These are phyloP conservation scores for Thermophis baileyi DNA, from an alignment of 2,113 vertebrate genomes.

Conservation along the genomic window DNA sequence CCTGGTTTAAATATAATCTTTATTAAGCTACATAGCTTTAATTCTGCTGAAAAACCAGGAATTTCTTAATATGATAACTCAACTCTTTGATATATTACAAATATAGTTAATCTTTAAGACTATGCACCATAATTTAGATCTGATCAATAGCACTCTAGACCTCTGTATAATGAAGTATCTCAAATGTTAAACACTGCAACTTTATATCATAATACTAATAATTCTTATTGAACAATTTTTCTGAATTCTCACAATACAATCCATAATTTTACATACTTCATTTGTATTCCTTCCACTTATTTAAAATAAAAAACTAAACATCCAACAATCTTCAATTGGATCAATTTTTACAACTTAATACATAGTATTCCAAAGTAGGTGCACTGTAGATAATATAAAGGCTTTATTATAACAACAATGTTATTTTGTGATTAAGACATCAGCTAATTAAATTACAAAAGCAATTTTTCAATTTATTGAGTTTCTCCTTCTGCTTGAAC, in stretches of 20 bases:
- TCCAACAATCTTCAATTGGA: not conserved
- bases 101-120: slow-evolving; percentile 48
- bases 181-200: slow-evolving; percentile 57
- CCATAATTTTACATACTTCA: not conserved
- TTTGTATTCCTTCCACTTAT: not conserved
- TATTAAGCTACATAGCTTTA: slow-evolving; percentile 17
- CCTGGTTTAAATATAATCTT: slow-evolving; percentile 41
- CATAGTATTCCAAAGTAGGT: not conserved
- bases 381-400: not conserved
- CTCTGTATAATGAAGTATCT: slow-evolving; percentile 41
- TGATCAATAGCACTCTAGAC: slow-evolving; percentile 54
- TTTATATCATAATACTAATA: slow-evolving; percentile 40
- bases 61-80: slow-evolving; percentile 36
- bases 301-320: not conserved
- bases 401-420: not conserved
- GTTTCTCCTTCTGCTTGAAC: not conserved
- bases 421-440: not conserved
- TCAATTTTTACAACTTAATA: not conserved
- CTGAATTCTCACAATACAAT: not conserved
- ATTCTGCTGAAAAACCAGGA: slow-evolving; percentile 23
- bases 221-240: slow-evolving; percentile 30
- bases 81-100: slow-evolving; percentile 40
- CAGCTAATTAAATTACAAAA: not conserved
- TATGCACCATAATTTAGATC: slow-evolving; percentile 58
- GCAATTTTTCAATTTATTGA: not conserved